Evolutionary conservation across 2,888 invertebrate species (phyloP).

Genomic region (Drosophila merina): DNA sequence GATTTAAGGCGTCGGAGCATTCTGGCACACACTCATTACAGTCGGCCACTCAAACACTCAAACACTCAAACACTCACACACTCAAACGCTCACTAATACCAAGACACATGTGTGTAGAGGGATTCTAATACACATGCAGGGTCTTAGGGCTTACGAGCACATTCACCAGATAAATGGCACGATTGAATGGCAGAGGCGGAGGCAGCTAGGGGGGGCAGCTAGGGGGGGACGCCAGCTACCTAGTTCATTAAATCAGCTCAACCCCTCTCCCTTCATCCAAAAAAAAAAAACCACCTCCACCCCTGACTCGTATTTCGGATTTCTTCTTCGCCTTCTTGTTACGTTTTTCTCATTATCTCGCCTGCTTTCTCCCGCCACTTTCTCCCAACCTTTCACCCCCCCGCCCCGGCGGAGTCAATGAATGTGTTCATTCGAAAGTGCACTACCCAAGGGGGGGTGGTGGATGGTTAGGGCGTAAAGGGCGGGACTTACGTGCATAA

Average conservation of each 20-base stretch:
- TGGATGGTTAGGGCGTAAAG: conserved; percentile 1
- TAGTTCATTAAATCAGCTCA: conserved; percentile 65
- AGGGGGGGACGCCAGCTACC: conserved; percentile 17
- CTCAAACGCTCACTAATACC: conserved; percentile 42
- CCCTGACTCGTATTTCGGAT: conserved; percentile 39
- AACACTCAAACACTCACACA: conserved; percentile 22
- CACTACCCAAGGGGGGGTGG: conserved; percentile 6
- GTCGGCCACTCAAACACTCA: conserved; percentile 23
- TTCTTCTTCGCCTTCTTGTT: conserved; percentile 42
- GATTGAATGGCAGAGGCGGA: conserved; percentile 57
- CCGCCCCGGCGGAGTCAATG: conserved; percentile 20
- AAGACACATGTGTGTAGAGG: background rate
- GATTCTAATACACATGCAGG: conserved; percentile 1
- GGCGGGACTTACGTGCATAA: conserved; percentile 60
- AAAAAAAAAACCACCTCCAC: background rate
- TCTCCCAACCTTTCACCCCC: background rate
- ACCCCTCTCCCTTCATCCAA: conserved; percentile 1
- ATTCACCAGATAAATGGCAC: conserved; percentile 53
- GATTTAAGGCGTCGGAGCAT: conserved; percentile 53
- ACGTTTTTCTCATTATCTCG: conserved; percentile 68
- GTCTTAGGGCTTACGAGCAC: conserved; percentile 23
- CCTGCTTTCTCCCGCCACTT: conserved; percentile 50
- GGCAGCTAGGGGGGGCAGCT: too few relatives aligned
- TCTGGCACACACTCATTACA: conserved; percentile 44
- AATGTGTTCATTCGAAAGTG: conserved; percentile 41